Percentiles rank a stretch among this genome's conserved stretches.
phyloP scores from a whole-genome alignment of 1,140 invertebrate genomes.

The Hylaeus anthracinus region DNA sequence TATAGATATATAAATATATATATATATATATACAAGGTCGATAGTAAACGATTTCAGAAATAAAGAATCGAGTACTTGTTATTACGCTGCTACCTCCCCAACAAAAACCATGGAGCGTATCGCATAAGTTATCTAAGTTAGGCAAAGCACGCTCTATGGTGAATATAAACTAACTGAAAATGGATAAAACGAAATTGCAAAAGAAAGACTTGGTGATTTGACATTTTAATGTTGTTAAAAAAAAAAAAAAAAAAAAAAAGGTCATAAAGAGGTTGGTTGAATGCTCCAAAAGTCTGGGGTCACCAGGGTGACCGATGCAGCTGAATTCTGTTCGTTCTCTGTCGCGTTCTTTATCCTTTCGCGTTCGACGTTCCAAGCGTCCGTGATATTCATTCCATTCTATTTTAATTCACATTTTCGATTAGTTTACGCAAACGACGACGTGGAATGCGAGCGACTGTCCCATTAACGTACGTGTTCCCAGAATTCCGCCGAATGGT shows the following conservation, averaged over 20 bases:
- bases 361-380: not conserved
- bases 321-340: not conserved
- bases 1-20: slow-evolving; percentile 9
- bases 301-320: slow-evolving; percentile 19
- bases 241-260: slow-evolving; percentile 22
- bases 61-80: not conserved
- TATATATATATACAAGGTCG: not conserved
- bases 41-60: slow-evolving; percentile 16
- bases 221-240: no score
- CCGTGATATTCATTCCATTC: slow-evolving; percentile 1
- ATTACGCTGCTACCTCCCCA: not conserved
- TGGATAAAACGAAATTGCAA: not conserved
- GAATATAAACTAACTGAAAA: not conserved
- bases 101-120: no score
- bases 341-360: not conserved
- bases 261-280: slow-evolving; percentile 18
- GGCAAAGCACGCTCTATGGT: no score
- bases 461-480: not conserved
- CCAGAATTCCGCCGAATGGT: not conserved
- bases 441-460: not conserved
- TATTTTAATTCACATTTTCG: not conserved
- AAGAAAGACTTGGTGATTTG: not conserved
- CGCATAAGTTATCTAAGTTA: no score
- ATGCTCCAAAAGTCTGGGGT: slow-evolving; percentile 29
- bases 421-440: not conserved